A percentile compares a stretch with the other conserved stretches of the same genome.
Conservation (phyloP, 2,888 invertebrate species). For the Cactoblastis cactorum region DNA sequence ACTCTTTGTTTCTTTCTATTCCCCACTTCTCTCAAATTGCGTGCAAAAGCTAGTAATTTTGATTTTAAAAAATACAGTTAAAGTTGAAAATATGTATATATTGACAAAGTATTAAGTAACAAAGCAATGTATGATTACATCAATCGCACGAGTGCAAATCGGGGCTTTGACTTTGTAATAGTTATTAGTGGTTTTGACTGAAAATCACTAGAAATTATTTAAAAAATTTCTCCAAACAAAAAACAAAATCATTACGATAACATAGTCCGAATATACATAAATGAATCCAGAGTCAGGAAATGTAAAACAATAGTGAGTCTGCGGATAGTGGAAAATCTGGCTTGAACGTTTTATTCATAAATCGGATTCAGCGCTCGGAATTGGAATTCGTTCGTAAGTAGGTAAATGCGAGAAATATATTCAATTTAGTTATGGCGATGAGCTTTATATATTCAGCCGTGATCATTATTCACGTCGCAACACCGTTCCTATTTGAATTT, state of each 20-base stretch:
- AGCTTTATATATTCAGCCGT: slow-evolving; percentile 18
- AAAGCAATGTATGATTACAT: no score
- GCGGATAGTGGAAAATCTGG: slow-evolving; percentile 13
- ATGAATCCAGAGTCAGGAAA: slow-evolving; percentile 9
- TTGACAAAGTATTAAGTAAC: no score
- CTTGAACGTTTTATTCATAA: slow-evolving; percentile 18
- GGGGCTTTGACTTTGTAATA: no score
- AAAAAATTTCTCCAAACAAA: neutral
- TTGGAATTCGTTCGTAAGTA: slow-evolving; percentile 23
- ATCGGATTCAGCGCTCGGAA: slow-evolving; percentile 19
- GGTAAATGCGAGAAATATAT: slow-evolving; percentile 24
- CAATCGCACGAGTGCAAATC: no score
- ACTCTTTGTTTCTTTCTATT: no score
- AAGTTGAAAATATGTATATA: no score
- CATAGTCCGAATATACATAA: slow-evolving; percentile 7
- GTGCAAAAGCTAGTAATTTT: no score
- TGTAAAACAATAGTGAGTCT: slow-evolving; percentile 11
- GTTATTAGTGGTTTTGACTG: no score
- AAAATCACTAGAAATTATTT: neutral
- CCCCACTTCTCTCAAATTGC: no score
- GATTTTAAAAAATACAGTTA: no score
- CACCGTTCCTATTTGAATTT: slow-evolving; percentile 34
- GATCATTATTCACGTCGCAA: slow-evolving; percentile 31
- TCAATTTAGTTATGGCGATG: slow-evolving; percentile 26
- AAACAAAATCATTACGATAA: neutral